Conservation (phyloP, 2,888 invertebrate species). For the Drosophila infuscata region DNA sequence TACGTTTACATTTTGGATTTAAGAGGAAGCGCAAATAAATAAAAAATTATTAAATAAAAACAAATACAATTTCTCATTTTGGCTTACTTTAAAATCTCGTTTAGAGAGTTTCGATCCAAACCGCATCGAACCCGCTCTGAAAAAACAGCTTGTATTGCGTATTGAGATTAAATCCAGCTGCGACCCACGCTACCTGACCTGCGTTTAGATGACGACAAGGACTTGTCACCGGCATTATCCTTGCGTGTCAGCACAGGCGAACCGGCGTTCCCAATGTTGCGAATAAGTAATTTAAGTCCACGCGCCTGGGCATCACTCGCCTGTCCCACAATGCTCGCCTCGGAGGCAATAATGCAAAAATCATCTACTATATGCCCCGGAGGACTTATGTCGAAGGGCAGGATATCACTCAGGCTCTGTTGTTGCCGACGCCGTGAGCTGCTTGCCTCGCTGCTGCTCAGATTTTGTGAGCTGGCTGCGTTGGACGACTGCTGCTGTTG, state of each 20-base stretch:
- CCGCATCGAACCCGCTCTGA: not conserved
- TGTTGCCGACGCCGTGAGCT: slow-evolving; percentile 84
- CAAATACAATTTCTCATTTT: not conserved
- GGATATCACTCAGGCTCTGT: slow-evolving; percentile 87
- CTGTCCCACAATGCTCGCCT: slow-evolving; percentile 85
- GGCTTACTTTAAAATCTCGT: not conserved
- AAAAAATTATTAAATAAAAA: slow-evolving; percentile 44
- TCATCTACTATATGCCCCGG: slow-evolving; percentile 95
- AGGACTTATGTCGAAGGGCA: slow-evolving; percentile 89
- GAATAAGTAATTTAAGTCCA: slow-evolving; percentile 91
- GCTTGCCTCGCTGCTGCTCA: slow-evolving; percentile 44
- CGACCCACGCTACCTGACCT: slow-evolving; percentile 84
- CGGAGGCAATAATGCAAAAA: slow-evolving; percentile 95
- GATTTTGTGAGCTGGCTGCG: slow-evolving; percentile 58
- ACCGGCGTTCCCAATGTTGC: slow-evolving; percentile 90
- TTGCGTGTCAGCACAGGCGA: slow-evolving; percentile 93
- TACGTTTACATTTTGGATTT: slow-evolving; percentile 59
- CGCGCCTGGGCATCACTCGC: slow-evolving; percentile 88
- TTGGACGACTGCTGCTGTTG: slow-evolving; percentile 48
- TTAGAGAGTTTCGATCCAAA: not conserved
- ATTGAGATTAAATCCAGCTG: slow-evolving; percentile 80
- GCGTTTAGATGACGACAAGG: slow-evolving; percentile 74
- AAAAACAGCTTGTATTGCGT: not conserved
- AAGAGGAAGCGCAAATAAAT: slow-evolving; percentile 75
- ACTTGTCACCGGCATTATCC: slow-evolving; percentile 81